Base-by-base conservation (phyloP, 2,113 vertebrate genomes). In the Bubalus kerabau region DNA sequence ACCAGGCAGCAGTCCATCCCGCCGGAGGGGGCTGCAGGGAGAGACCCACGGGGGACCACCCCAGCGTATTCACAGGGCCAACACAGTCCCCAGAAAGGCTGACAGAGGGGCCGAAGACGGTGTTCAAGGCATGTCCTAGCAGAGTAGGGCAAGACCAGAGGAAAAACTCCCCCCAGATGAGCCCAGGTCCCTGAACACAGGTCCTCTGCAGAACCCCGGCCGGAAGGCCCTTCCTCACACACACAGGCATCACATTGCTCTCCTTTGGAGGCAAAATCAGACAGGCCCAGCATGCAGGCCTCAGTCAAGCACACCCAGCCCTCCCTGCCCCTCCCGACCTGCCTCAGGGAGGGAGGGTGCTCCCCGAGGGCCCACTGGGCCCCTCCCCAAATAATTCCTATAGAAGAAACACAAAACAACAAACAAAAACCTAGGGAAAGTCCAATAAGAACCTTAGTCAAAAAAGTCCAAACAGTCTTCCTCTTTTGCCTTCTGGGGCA, bases 191-290 rank as follows among this genome's bases (percentile, higher is more conserved):
- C 98, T 98, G 95, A 98, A 94, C 54, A 92, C 50, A 52, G 92
- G 94, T 93, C 94, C 97, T 81, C 87, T 57, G 87, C 15, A 43
- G 96, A 92, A 87, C 92, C 96, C 93, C 86, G 2, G 2, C 50
- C 2, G 26, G 83, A 96, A 81, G 59, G 87, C 97, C 95, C 87
- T 95, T 96, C 94, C 85, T 87, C 76, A 88, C 26, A 89, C 83
- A 46, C 14, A 5, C 64, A 95, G 94, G 82, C 11, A 12, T 97
- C 95, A 64, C 60, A 7, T 26, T 3, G 97, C 98, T 98, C 98
- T 98, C 99, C 99, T 99, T 98, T 98, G 99, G 99, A 99, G 99
- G 99, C 98, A 94, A 98, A 97, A 98, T 98, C 98, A 11, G 7
- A 91, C 91, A 67, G 90, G 98, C 98, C 98, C 90, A 57, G 82